Base-by-base conservation (phyloP, 2,888 invertebrate genomes). In the Heliconius sara region DNA sequence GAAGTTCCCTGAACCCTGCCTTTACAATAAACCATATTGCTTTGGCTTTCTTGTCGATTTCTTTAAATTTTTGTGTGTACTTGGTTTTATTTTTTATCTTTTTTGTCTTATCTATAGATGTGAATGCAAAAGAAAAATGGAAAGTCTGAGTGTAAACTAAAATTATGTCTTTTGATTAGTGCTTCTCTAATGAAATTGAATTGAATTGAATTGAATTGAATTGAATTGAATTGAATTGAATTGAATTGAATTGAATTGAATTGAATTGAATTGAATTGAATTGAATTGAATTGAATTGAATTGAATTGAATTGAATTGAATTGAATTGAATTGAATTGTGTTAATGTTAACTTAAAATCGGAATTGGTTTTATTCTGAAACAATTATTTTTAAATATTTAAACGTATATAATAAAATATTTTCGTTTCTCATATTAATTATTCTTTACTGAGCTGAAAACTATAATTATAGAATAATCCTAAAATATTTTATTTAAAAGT, bases 1-100 rank as follows among this genome's bases (percentile, higher is more conserved):
- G 93, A 94, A 94, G 91, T 91, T 84, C 84, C 86, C 83, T 84
- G 79, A 85, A 82, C 83, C 83, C 81, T 82, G 83, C 82, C 83
- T 85, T 84, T 84, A 84, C 84, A 82, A 81, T 83, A 83, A 85
- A 83, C 85, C 80, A 82, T 84, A 83, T 83, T 78, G 81, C 78
- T 52, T 6, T 79, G 78, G 82, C 83, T 80, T 83, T 75, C 81
- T 77, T 80, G 75, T 74, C n/a, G 74, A 78, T 73, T 74, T 73
- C 67, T 73, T 80, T 65, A 68, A 73, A 75, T 63, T 74, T 65
- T 60, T 52, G 7, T 19, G 6, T 30, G 27, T 60, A 66, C 65
- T 47, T 72, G 4, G 34, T 39, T 60, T 7, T 57, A n/a, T 57
- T 13, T 30, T 12, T 72, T 16, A 19, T 71, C 9, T 27, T 52